Conservation (phyloP, 2,113 vertebrate genomes). For the Coracopsis vasa region DNA sequence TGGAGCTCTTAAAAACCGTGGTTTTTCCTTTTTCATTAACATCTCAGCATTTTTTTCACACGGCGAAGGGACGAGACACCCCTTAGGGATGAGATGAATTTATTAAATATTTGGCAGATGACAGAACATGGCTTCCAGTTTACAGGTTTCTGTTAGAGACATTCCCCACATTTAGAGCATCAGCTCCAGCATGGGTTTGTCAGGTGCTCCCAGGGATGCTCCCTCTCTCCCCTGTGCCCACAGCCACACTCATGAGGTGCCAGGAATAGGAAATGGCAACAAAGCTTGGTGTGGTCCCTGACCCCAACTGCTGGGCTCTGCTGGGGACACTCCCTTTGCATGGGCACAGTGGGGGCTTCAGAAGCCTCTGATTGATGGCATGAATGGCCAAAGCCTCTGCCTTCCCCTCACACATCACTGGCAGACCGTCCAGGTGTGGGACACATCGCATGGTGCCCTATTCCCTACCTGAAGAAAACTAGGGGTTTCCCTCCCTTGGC, state of each 20-base stretch:
- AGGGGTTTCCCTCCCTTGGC: not conserved
- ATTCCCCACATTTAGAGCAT: not conserved
- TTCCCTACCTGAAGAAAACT: fast-evolving
- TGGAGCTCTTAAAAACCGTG: not conserved
- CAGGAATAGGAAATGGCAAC: not conserved
- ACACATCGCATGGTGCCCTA: fast-evolving
- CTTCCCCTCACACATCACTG: not conserved
- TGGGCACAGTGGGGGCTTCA: fast-evolving
- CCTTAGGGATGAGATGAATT: not conserved
- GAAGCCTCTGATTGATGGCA: not conserved
- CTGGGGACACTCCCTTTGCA: fast-evolving
- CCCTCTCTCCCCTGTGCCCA: not conserved
- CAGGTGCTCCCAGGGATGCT: not conserved
- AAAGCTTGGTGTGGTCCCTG: not conserved
- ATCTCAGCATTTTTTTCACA: not conserved
- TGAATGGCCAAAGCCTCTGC: not conserved
- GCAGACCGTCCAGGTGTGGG: fast-evolving
- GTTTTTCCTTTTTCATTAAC: fast-evolving
- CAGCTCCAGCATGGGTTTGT: not conserved
- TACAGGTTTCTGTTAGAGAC: not conserved
- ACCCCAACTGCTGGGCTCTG: not conserved
- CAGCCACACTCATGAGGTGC: not conserved
- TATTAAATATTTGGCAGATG: conserved; percentile 44
- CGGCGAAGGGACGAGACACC: not conserved
- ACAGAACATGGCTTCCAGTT: conserved; percentile 45